Conservation (phyloP, 2,113 vertebrate genomes). For the Leucosticte australis region DNA sequence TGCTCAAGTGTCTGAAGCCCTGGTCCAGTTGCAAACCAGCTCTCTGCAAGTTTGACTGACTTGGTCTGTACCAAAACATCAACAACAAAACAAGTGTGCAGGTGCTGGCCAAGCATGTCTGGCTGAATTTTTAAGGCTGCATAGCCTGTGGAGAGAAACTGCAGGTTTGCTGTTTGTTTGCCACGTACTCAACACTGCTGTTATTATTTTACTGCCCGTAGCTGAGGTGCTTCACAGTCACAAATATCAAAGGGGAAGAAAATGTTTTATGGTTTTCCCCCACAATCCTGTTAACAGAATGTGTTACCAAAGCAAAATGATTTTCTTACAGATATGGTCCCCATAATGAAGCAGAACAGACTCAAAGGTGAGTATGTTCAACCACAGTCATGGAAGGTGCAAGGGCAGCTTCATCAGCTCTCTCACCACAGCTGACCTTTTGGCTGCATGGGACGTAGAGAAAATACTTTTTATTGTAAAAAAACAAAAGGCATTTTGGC, state of each 20-base stretch:
- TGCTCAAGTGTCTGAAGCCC: background rate
- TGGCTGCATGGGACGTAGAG: background rate
- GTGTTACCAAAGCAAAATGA: background rate
- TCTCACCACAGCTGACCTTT: background rate
- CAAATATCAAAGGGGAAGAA: constrained; percentile 29
- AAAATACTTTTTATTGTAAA: background rate
- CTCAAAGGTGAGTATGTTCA: background rate
- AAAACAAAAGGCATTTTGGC: background rate
- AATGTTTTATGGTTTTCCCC: background rate
- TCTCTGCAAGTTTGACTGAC: background rate
- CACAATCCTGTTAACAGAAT: background rate
- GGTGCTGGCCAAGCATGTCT: background rate
- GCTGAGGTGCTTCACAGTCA: background rate
- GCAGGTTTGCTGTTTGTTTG: background rate
- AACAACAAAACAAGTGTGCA: background rate
- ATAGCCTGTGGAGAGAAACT: background rate
- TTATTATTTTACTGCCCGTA: background rate
- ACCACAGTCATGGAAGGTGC: background rate
- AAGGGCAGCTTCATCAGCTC: background rate
- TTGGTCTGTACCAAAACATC: background rate
- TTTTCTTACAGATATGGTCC: background rate
- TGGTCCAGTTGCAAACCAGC: constrained; percentile 13
- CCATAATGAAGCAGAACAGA: background rate
- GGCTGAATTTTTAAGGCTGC: background rate
- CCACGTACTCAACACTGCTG: background rate